Percentiles rank a stretch among this genome's conserved stretches.
Evolutionary conservation across 2,113 vertebrate genomes (phyloP).

Genomic region (Lethenteron reissneri): DNA sequence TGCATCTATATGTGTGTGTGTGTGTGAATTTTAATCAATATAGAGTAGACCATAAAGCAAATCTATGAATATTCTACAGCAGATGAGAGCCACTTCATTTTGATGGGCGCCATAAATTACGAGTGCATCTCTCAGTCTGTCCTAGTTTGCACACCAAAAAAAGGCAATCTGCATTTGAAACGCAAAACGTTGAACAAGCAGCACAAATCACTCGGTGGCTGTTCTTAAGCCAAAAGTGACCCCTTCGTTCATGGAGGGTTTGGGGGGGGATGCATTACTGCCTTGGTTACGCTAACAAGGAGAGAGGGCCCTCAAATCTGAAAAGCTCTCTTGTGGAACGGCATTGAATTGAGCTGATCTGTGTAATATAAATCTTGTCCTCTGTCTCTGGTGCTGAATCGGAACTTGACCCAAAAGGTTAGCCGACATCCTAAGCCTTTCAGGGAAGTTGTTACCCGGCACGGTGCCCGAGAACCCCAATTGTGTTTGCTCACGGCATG

Average conservation of each 20-base stretch:
- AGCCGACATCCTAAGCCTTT: neutral
- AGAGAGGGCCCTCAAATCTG: conserved; percentile 1
- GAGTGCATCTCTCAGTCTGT: neutral
- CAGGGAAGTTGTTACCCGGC: neutral
- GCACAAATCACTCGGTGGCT: too few species aligned
- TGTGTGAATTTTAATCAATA: too few species aligned
- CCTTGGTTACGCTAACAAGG: neutral
- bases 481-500: conserved; percentile 5
- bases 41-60: too few species aligned
- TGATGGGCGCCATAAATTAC: neutral
- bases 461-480: neutral
- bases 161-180: neutral
- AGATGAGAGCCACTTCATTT: neutral
- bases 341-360: conserved; percentile 3
- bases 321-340: conserved; percentile 2
- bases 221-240: too few species aligned
- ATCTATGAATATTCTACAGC: too few species aligned
- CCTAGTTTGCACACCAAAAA: too few species aligned
- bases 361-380: conserved; percentile 6
- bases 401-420: neutral
- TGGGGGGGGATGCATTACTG: neutral
- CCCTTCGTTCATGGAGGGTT: too few species aligned
- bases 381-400: conserved; percentile 1
- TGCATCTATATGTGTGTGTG: too few species aligned
- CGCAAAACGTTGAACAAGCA: neutral